Evolutionary conservation across 2,888 invertebrate genomes (phyloP).

Genomic region (Plebejus argus): DNA sequence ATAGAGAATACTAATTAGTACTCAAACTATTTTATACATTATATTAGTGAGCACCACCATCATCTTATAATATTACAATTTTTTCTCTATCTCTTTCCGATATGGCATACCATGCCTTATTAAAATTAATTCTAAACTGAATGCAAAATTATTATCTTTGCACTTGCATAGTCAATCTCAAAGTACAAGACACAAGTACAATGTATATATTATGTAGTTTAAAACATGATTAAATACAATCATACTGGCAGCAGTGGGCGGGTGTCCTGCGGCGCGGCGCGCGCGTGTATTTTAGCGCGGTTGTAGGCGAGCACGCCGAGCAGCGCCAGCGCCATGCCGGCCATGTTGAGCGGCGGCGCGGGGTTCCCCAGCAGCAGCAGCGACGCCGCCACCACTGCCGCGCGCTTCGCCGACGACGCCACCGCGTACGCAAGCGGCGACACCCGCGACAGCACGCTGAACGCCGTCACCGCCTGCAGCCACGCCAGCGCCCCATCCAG

Average conservation of each 20-base stretch:
- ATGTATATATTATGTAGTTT: background rate
- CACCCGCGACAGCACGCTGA: slow-evolving; percentile 94
- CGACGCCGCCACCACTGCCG: slow-evolving; percentile 94
- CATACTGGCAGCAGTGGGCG: slow-evolving; percentile 56
- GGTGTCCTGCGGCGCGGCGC: slow-evolving; percentile 36
- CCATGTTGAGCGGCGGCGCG: slow-evolving; percentile 91
- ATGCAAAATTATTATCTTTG: background rate
- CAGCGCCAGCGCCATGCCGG: slow-evolving; percentile 95
- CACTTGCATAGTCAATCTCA: background rate
- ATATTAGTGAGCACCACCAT: background rate
- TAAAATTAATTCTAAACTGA: background rate
- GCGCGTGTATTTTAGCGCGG: slow-evolving; percentile 57
- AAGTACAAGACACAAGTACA: background rate
- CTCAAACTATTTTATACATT: background rate
- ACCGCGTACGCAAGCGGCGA: slow-evolving; percentile 98
- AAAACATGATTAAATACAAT: slow-evolving; percentile 36
- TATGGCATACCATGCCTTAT: background rate
- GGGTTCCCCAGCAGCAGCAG: slow-evolving; percentile 94
- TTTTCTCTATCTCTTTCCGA: too few species aligned
- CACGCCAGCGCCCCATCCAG: slow-evolving; percentile 94
- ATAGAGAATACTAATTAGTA: background rate
- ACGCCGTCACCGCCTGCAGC: slow-evolving; percentile 97
- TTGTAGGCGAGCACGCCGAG: slow-evolving; percentile 95
- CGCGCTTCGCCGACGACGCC: slow-evolving; percentile 96
- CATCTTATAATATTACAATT: background rate